Evolutionary conservation across 2,113 vertebrate species (phyloP), one percentile per base, ranked within the genome.

Genomic region (Ceyx margarethae): DNA sequence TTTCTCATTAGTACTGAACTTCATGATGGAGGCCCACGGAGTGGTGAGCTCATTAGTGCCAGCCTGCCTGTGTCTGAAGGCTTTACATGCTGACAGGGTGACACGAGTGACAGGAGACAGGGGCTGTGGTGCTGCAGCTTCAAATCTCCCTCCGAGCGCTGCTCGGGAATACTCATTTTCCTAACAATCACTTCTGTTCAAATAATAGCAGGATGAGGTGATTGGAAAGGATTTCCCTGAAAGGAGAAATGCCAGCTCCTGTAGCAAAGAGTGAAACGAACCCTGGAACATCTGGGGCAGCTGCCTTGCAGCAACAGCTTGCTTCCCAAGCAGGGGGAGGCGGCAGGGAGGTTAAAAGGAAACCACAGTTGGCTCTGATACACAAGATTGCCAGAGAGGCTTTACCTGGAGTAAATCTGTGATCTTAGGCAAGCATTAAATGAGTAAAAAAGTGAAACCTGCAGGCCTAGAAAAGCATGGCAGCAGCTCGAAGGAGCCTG

Each of bases 91-190:
- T 95, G 89, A 95, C 83, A 95, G 84, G 66, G 64, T 91, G 81
- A 87, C 67, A 93, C 58, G 11, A 87, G 80, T 91, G 90, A 85
- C 25, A 42, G 90, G 85, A 96, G 90, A 69, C 64, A 76, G 72
- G 81, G 56, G 81, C 66, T 87, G 35, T 57, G 85, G 40, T 90
- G 69, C 35, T 82, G 23, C 42, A 64, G 61, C 46, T 62, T 96
- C 92, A 95, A 96, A 96, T 73, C 85, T 37, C 46, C 37, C 58
- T 91, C 0, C 4, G 68, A 92, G 67, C 46, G 67, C 13, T 17
- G 67, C 89, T 68, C 85, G 88, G 73, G 95, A 93, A 93, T 91
- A 95, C 89, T 93, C 87, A 82, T 96, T 97, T 94, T 81, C 45
- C 45, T 89, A 87, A 85, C 56, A 84, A 89, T 90, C 83, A 73